These are phyloP conservation scores for Dendroctonus ponderosae DNA, from an alignment of 1,140 invertebrate genomes.

Conservation along the genomic window DNA sequence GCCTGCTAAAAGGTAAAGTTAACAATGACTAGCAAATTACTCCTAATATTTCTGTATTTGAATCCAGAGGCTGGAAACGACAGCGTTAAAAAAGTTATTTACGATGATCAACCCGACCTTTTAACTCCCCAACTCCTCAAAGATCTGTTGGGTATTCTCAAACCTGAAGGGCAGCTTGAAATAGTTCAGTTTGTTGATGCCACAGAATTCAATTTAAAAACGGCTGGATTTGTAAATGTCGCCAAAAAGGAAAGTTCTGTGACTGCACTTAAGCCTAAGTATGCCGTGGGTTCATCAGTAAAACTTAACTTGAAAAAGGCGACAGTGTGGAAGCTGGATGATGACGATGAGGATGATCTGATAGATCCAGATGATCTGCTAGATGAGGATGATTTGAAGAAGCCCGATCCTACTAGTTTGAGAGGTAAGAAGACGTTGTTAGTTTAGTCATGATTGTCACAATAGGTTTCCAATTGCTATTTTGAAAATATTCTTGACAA, in stretches of 20 bases:
- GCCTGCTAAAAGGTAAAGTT: too few relatives aligned
- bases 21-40: too few relatives aligned
- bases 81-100: too few relatives aligned
- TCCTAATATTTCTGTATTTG: too few relatives aligned
- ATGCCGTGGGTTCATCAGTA: slow-evolving; percentile 62
- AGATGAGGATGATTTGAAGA: slow-evolving; percentile 85
- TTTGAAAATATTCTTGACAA: too few relatives aligned
- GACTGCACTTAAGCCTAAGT: slow-evolving; percentile 62
- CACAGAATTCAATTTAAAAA: slow-evolving; percentile 57
- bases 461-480: not conserved
- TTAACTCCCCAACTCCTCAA: slow-evolving; percentile 13
- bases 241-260: slow-evolving; percentile 50
- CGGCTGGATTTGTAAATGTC: slow-evolving; percentile 64
- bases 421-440: slow-evolving; percentile 61
- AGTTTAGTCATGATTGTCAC: not conserved
- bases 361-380: slow-evolving; percentile 86
- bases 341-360: slow-evolving; percentile 73
- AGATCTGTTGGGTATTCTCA: slow-evolving; percentile 37
- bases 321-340: slow-evolving; percentile 60
- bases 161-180: slow-evolving; percentile 47
- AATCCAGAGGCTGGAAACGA: too few relatives aligned
- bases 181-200: slow-evolving; percentile 50
- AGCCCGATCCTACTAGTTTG: slow-evolving; percentile 76
- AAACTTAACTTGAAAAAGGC: slow-evolving; percentile 52
- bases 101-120: not conserved